Percentiles rank a stretch among this genome's conserved stretches.
These are phyloP conservation scores for Campopleginae sp. DNA, from an alignment of 2,888 invertebrate species.

Conservation along the genomic window DNA sequence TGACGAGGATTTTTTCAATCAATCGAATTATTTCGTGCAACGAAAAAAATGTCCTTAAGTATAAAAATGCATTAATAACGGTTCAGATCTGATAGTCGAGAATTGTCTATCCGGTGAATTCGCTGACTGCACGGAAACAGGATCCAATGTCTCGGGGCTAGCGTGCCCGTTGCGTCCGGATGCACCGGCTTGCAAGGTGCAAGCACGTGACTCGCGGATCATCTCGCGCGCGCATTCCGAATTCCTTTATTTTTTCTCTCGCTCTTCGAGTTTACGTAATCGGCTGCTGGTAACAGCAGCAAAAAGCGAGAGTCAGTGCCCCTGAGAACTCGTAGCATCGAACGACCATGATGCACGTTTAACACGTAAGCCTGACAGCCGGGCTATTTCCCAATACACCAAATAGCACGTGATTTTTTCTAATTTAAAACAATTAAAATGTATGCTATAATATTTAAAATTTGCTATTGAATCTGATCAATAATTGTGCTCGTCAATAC, in stretches of 20 bases:
- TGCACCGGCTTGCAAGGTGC: conserved; percentile 50
- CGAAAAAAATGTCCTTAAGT: too few relatives aligned
- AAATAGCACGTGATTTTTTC: conserved; percentile 35
- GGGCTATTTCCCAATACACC: conserved; percentile 40
- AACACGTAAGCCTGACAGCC: conserved; percentile 33
- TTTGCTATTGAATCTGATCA: too few relatives aligned
- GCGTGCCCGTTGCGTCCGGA: conserved; percentile 14
- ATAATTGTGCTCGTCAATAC: too few relatives aligned
- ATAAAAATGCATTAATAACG: neutral
- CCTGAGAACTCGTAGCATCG: conserved; percentile 56
- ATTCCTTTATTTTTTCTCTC: conserved; percentile 15
- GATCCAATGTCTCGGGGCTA: conserved; percentile 13
- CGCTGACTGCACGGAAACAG: neutral
- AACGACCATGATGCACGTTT: conserved; percentile 26
- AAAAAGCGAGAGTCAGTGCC: conserved; percentile 63
- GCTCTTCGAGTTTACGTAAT: conserved; percentile 52
- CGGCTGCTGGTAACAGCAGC: conserved; percentile 49
- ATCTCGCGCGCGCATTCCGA: conserved; percentile 34
- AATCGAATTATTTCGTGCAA: neutral
- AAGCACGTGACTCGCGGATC: conserved; percentile 59
- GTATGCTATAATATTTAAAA: too few relatives aligned
- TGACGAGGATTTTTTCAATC: neutral
- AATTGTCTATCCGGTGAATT: neutral
- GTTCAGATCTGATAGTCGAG: too few relatives aligned
- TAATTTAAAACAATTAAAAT: neutral